These are phyloP conservation scores for Spilogale gracilis DNA, from an alignment of 2,113 vertebrate species.

Conservation along the genomic window DNA sequence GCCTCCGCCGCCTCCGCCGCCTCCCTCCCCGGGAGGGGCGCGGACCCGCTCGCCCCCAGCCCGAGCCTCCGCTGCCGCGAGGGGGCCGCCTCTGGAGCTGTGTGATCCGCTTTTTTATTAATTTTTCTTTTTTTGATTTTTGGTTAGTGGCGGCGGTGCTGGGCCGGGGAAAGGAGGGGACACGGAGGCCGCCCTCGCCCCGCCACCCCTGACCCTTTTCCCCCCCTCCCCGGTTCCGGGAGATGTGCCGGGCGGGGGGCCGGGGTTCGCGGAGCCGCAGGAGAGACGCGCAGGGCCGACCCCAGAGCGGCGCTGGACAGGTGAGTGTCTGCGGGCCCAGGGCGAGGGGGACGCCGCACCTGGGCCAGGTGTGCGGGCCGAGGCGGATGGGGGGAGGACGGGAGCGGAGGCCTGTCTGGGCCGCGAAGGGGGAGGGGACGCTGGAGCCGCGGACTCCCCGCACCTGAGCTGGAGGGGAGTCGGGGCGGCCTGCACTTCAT, in stretches of 20 bases:
- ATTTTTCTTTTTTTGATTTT: not conserved
- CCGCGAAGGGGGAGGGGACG: constrained; percentile 43
- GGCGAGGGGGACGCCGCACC: constrained; percentile 79
- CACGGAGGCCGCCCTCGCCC: constrained; percentile 65
- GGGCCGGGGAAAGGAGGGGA: constrained; percentile 54
- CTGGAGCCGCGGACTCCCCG: not conserved
- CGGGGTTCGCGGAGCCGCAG: constrained; percentile 71
- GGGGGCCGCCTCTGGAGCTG: constrained; percentile 66
- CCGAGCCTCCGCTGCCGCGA: constrained; percentile 56
- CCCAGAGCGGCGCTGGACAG: constrained; percentile 70
- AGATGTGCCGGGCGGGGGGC: constrained; percentile 81
- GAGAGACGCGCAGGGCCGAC: constrained; percentile 63
- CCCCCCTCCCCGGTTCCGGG: constrained; percentile 73
- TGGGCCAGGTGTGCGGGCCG: constrained; percentile 79
- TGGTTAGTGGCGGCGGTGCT: constrained; percentile 67
- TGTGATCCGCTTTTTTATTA: constrained; percentile 11
- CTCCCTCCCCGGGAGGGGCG: constrained; percentile 69
- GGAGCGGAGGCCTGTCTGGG: not conserved
- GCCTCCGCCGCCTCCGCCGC: constrained; percentile 31
- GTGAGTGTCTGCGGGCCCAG: constrained; percentile 68
- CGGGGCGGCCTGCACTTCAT: not conserved
- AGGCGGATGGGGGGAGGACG: not conserved
- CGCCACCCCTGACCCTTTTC: constrained; percentile 39
- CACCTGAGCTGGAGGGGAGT: constrained; percentile 6
- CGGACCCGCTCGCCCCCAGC: constrained; percentile 71